Evolutionary conservation across 2,113 vertebrate species (phyloP).

Genomic region (Gobio gobio): DNA sequence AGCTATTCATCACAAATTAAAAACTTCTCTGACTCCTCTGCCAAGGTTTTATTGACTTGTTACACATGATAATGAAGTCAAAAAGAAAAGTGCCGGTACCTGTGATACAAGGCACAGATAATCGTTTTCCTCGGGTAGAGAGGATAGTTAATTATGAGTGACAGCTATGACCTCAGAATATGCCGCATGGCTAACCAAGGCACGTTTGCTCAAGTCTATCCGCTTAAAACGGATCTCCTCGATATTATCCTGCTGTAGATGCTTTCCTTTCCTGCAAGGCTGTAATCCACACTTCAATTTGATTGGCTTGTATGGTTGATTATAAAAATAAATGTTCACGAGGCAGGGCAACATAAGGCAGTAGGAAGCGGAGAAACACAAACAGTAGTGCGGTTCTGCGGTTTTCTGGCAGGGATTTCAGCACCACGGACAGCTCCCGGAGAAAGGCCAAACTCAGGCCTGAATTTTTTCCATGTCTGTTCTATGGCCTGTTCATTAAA

Average conservation of each 20-base stretch:
- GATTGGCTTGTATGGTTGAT: not conserved
- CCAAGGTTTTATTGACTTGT: constrained; percentile 7
- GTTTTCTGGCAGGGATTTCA: constrained; percentile 67
- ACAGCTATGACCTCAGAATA: constrained; percentile 28
- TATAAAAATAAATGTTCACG: not conserved
- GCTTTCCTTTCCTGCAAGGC: not conserved
- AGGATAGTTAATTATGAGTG: constrained; percentile 20
- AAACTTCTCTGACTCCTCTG: constrained; percentile 7
- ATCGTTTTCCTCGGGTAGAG: not conserved
- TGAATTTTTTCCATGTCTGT: not conserved
- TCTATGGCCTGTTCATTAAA: not conserved
- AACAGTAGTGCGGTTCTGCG: not conserved
- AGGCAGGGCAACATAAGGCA: not conserved
- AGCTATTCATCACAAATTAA: not conserved
- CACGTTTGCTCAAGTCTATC: not conserved
- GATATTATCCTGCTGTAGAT: not conserved
- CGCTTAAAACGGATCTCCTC: not conserved
- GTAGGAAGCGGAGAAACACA: not conserved
- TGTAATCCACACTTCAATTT: not conserved
- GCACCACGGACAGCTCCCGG: constrained; percentile 73
- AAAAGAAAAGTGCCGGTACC: not conserved
- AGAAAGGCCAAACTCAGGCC: constrained; percentile 11
- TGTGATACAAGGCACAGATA: constrained; percentile 18
- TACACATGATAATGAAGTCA: constrained; percentile 12
- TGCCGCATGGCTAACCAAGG: constrained; percentile 19